Evolutionary conservation across 1,140 invertebrate genomes (phyloP), one percentile per base, ranked within the genome.

Genomic region (Heliconius himera): DNA sequence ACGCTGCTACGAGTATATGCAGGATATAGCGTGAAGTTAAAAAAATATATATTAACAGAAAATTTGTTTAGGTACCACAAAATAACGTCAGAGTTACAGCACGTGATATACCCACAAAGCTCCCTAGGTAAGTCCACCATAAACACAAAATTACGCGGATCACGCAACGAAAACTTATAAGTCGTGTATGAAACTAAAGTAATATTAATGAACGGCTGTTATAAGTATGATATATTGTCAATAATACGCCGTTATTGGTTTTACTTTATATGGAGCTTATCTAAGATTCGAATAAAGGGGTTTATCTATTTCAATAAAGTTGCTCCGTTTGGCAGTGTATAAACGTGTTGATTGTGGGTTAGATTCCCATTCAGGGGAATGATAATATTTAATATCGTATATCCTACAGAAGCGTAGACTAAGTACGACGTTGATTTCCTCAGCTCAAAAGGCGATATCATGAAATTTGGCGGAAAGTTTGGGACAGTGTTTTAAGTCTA

Each of bases 151-250:
- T 66, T 66, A 66, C 60, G 60, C 60, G 20, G 60, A 66, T 66
- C 60, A 66, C 60, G 60, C 26, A 66, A 66, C 20, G 26, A 66
- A 16, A 66, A 66, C 26, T 66, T 66, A 66, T 66, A 66, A 66
- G 6, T 66, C 26, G 60, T 16, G 60, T 2, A n/a, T 66, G 60
- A 66, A 66, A 66, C 60, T 66, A 66, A 60, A 60, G 22, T 26
- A 60, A 66, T 66, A 66, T 66, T 18, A 66, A 66, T 66, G 60
- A 66, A 66, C 60, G 60, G 29, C 29, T 66, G 22, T 66, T 66
- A 66, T 66, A 51, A 51, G 13, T 51, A 29, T 1, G 26, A 29
- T 13, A 66, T 66, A 66, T 29, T 66, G 56, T 60, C 56, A 60
- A 60, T 60, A 60, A 60, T 54, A 54, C 22, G 3, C 22, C 56